Evolutionary conservation across 2,888 invertebrate species (phyloP), one percentile per base, ranked within the genome.

Genomic region (Papilio demoleus): DNA sequence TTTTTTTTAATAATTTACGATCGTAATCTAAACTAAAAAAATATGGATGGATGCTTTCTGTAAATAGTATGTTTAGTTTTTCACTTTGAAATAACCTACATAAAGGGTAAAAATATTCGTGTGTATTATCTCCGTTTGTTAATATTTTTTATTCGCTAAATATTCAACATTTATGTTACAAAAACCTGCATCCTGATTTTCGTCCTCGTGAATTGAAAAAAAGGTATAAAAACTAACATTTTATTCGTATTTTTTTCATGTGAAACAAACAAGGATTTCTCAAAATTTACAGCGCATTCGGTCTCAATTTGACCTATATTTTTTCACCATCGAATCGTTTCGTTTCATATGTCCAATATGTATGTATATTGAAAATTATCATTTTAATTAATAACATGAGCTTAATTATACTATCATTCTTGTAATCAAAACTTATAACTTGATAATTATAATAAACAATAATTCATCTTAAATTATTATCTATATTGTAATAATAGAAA

Each of bases 171-270:
- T 4, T 9, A 24, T 6, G 24, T 6, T 17, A 17, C n/a, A 31
- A 27, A 56, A 31, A 56, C n/a, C n/a, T 5, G 24, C 14, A 9
- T 17, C 2, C 31, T 24, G 31, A 2, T 53, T 53, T 53, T 31
- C 31, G 31, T 56, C 27, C 53, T 27, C 1, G n/a, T 53, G 31
- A 31, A 56, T 56, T 56, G 53, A 56, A 56, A 56, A n/a, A n/a
- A n/a, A 56, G 53, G 31, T 31, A 31, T 56, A 56, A 56, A 56
- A n/a, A 56, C 24, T 22, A 17, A 27, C n/a, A 4, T 17, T 27
- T 53, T 56, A 6, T 42, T 42, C 42, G n/a, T 42, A 17, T 56
- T 31, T 27, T 53, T 56, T 14, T 9, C 1, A 9, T 12, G n/a
- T 31, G 24, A 8, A 12, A 31, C 17, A 31, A 56, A 56, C 17